These are phyloP conservation scores for Trissonchulus latispiculum DNA, from an alignment of 2,888 invertebrate species.

Conservation along the genomic window DNA sequence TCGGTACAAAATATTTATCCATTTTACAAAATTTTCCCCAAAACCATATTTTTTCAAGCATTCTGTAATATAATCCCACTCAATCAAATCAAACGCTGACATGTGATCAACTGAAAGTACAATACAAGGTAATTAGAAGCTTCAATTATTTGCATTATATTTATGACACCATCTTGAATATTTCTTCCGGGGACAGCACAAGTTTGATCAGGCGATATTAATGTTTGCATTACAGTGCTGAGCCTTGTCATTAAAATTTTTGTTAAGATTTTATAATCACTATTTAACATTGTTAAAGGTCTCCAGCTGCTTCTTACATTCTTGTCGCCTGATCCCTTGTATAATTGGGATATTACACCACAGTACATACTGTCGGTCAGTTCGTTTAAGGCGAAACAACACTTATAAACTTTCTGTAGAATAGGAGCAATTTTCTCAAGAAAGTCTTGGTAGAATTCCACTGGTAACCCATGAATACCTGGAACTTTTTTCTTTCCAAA, in stretches of 20 bases:
- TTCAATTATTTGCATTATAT: neutral
- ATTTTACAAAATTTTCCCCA: neutral
- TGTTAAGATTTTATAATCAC: constrained; percentile 13
- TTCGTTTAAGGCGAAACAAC: neutral
- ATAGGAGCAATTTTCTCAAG: neutral
- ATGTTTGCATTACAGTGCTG: neutral
- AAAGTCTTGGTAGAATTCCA: neutral
- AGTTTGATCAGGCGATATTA: constrained; percentile 9
- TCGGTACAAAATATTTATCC: constrained; percentile 12
- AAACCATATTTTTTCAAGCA: neutral
- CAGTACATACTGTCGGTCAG: neutral
- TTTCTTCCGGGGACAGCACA: constrained; percentile 17
- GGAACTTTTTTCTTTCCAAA: neutral
- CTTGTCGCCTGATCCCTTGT: constrained; percentile 14
- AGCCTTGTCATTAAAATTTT: constrained; percentile 7
- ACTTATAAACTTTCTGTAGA: neutral
- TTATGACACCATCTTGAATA: constrained; percentile 6
- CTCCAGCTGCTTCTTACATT: neutral
- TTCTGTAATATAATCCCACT: neutral
- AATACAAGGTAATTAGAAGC: neutral
- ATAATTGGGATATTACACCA: constrained; percentile 14
- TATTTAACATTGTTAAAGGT: constrained; percentile 15
- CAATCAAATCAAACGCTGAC: constrained; percentile 9
- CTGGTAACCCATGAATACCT: constrained; percentile 1
- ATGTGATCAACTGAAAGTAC: constrained; percentile 8